Evolutionary conservation across 2,888 invertebrate genomes (phyloP).

Genomic region (Diadegma fenestrale): DNA sequence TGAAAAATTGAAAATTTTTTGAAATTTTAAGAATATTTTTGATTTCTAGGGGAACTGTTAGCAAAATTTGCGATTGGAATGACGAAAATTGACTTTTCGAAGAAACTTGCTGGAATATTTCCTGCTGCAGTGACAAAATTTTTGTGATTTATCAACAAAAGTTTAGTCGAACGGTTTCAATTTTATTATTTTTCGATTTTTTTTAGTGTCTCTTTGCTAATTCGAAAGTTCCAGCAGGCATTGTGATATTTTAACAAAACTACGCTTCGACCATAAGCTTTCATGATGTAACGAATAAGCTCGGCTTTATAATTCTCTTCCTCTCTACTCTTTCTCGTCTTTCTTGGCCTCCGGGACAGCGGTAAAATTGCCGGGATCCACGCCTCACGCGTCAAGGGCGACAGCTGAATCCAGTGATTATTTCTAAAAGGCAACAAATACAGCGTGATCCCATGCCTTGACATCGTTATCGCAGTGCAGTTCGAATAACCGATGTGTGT

Average conservation of each 20-base stretch:
- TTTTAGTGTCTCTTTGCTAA: constrained; percentile 8
- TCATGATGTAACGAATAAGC: constrained; percentile 13
- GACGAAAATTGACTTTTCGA: no score
- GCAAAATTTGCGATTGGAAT: no score
- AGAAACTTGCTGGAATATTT: no score
- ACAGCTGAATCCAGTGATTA: constrained; percentile 28
- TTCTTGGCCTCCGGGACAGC: neutral
- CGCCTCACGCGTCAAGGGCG: neutral
- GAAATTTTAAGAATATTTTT: no score
- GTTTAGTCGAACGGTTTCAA: no score
- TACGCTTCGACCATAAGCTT: constrained; percentile 31
- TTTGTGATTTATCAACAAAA: no score
- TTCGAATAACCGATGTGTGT: neutral
- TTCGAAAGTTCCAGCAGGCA: neutral
- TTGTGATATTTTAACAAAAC: constrained; percentile 4
- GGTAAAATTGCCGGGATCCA: neutral
- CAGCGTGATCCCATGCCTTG: constrained; percentile 19
- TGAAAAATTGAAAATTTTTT: no score
- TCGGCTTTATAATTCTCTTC: neutral
- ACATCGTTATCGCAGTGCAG: constrained; percentile 5
- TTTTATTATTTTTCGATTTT: no score
- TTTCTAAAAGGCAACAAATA: constrained; percentile 25
- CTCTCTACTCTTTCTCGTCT: constrained; percentile 1
- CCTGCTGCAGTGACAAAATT: no score
- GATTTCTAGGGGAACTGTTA: no score